Evolutionary conservation across 92 coral and sea anemone genomes (phyloP).

Genomic region (Paramuricea clavata): DNA sequence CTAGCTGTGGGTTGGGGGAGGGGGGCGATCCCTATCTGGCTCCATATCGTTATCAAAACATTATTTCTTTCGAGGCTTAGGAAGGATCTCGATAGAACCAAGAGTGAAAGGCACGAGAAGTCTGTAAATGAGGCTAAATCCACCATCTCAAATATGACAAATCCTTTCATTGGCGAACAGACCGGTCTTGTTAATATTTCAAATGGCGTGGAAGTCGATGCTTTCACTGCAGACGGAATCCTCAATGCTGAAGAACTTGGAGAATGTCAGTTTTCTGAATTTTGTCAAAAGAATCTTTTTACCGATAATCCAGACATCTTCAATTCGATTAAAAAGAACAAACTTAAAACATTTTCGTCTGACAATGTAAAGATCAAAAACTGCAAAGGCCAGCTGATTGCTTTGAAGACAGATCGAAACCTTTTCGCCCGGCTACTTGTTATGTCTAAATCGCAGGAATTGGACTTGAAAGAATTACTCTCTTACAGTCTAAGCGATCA

Average conservation of each 20-base stretch:
- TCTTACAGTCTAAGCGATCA: constrained; percentile 41
- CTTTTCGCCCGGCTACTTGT: constrained; percentile 15
- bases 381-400: constrained; percentile 41
- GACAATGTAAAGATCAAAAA: constrained; percentile 23
- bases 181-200: constrained; percentile 32
- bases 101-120: constrained; percentile 35
- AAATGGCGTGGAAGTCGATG: constrained; percentile 31
- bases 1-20: too few relatives aligned
- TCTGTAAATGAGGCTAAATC: constrained; percentile 12
- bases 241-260: constrained; percentile 27
- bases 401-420: constrained; percentile 3
- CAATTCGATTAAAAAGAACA: constrained; percentile 17
- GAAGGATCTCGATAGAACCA: too few relatives aligned
- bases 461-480: constrained; percentile 50
- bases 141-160: constrained; percentile 34
- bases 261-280: constrained; percentile 35
- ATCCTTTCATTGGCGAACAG: constrained; percentile 38
- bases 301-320: constrained; percentile 40
- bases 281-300: too few relatives aligned
- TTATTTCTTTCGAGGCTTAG: too few relatives aligned
- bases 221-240: constrained; percentile 14
- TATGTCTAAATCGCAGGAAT: constrained; percentile 37
- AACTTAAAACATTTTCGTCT: constrained; percentile 34
- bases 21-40: too few relatives aligned
- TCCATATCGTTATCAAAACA: not conserved